A percentile compares a stretch with the other conserved stretches of the same genome.
phyloP scores from a whole-genome alignment of 2,113 vertebrate genomes.

The Pycnonotus jocosus region DNA sequence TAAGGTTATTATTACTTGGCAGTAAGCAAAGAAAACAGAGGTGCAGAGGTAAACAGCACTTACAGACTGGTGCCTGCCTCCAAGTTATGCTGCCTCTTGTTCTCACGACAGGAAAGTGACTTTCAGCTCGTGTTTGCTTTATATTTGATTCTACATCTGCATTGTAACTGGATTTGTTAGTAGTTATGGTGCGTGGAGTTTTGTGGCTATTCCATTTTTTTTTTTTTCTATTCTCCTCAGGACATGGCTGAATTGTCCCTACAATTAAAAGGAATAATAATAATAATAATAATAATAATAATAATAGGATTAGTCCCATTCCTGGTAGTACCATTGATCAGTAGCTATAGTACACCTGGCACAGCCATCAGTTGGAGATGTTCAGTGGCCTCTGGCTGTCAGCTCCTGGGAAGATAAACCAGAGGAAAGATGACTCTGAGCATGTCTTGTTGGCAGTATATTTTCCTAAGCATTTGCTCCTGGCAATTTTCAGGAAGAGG shows the following conservation, averaged over 20 bases:
- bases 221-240: background rate
- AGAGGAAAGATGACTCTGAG: background rate
- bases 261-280: background rate
- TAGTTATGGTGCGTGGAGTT: background rate
- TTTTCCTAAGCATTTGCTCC: constrained; percentile 12
- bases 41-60: background rate
- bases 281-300: background rate
- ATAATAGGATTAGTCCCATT: background rate
- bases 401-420: background rate
- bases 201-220: background rate
- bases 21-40: background rate
- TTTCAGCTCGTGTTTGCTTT: background rate
- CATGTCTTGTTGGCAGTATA: background rate
- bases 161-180: background rate
- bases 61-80: background rate
- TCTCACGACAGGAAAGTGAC: background rate
- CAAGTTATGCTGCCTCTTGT: background rate
- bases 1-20: background rate
- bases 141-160: background rate
- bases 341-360: background rate
- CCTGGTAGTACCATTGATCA: background rate
- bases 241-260: background rate
- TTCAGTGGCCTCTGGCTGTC: background rate
- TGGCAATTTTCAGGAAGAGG: background rate
- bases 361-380: rapidly evolving